Evolutionary conservation across 2,888 invertebrate species (phyloP), one percentile per base, ranked within the genome.

Genomic region (Epinotia nisella): DNA sequence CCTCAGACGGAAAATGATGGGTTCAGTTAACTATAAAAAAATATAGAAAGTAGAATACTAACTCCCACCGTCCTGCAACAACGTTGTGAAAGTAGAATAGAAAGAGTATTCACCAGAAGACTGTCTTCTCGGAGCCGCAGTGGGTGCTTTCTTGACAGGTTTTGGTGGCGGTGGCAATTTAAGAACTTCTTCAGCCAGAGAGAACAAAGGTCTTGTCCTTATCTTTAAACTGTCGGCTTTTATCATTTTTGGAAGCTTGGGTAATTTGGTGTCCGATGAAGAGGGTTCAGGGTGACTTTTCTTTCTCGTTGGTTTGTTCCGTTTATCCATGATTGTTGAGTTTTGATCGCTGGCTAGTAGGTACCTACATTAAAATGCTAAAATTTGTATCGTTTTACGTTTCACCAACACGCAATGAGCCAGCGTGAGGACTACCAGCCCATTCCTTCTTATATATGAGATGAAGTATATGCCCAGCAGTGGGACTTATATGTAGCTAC

Each of bases 151-250:
- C 78, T 85, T 89, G 5, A 88, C 87, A 21, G 90, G 88, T 80
- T 87, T 91, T 21, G 83, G 81, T 29, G 90, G 87, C 45, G 90
- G 85, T 39, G 93, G 93, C 74, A 95, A 86, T 77, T 93, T 91
- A 29, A 94, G 83, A 69, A 96, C 87, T 85, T 96, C 94, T 62
- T 95, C 94, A 0, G 96, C 96, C 67, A 96, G 83, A 2, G 95
- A 94, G 86, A 96, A 95, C 70, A 96, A 81, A 0, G 95, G 94
- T 68, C 94, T 90, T 21, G 95, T 93, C 75, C 94, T 86, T 74
- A 94, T 91, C 84, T 94, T 94, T 77, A 94, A 95, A 81, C 95
- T 95, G 45, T 94, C 93, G 0, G 95, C 95, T 85, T 95, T 86
- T 69, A 90, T 84, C 67, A 94, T 84, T 83, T 93, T 92, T 5